Percentiles rank a stretch among this genome's conserved stretches.
These are phyloP conservation scores for Luidia sarsii DNA, from an alignment of 53 echinoderm and acorn worm species.

Conservation along the genomic window DNA sequence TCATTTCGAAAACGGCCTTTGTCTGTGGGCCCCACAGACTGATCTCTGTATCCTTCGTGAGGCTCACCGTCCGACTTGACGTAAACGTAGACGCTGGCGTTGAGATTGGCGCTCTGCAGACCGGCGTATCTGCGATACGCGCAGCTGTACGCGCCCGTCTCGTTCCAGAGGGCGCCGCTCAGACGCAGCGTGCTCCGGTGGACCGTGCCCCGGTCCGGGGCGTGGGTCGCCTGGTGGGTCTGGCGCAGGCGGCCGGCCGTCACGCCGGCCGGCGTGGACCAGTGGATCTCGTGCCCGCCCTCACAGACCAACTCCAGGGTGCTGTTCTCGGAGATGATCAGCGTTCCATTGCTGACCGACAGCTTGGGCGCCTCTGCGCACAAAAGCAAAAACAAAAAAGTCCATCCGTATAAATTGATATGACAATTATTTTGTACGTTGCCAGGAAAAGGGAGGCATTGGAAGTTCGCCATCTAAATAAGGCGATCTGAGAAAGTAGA, in stretches of 20 bases:
- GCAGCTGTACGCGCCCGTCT: constrained; percentile 43
- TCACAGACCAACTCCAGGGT: constrained; percentile 17
- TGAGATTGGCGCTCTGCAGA: neutral
- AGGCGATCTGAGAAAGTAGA: no score
- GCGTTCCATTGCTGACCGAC: neutral
- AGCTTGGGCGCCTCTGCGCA: constrained; percentile 34
- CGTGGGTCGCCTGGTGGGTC: neutral
- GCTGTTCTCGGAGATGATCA: constrained; percentile 2
- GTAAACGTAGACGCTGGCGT: constrained; percentile 18
- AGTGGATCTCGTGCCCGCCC: constrained; percentile 10
- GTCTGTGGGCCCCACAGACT: no score
- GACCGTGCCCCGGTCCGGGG: neutral
- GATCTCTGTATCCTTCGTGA: neutral
- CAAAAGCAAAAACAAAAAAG: no score
- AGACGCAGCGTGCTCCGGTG: constrained; percentile 17
- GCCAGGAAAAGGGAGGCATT: no score
- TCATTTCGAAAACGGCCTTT: no score
- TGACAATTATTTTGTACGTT: no score
- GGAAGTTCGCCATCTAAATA: no score
- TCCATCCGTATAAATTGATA: no score
- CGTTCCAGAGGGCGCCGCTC: neutral
- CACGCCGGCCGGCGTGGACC: neutral
- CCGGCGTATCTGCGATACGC: constrained; percentile 2
- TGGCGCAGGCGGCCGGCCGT: neutral
- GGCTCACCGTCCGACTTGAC: constrained; percentile 22